These are phyloP conservation scores for Spinus pinus DNA, from an alignment of 2,797 vertebrate species.

Conservation along the genomic window DNA sequence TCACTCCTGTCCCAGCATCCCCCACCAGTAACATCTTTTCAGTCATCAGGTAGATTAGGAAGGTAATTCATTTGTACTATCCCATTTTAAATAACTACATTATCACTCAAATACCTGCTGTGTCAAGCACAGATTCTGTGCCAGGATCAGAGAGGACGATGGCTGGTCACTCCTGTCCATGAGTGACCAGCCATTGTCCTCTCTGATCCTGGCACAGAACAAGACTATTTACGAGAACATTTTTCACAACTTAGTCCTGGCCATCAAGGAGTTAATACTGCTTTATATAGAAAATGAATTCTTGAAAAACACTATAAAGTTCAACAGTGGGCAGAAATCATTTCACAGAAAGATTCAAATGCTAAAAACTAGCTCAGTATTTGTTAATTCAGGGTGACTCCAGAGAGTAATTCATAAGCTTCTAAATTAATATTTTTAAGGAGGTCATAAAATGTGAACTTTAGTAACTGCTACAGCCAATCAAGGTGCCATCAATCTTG, in stretches of 20 bases:
- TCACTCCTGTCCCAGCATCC: neutral
- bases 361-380: slow-evolving; percentile 8
- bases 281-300: neutral
- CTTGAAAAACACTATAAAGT: neutral
- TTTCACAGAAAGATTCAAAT: neutral
- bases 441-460: slow-evolving; percentile 62
- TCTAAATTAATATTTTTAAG: slow-evolving; percentile 66
- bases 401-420: slow-evolving; percentile 55
- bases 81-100: neutral
- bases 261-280: neutral
- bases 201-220: neutral
- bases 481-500: slow-evolving; percentile 41
- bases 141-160: too few species aligned
- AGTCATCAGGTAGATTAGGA: neutral
- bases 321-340: neutral
- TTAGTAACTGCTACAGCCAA: slow-evolving; percentile 58
- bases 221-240: neutral
- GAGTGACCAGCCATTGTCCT: neutral
- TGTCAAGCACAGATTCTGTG: neutral
- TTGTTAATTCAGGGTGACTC: slow-evolving; percentile 52
- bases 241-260: neutral
- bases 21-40: neutral
- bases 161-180: too few species aligned
- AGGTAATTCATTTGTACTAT: neutral
- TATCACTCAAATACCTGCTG: neutral